Base-by-base conservation (phyloP, 2,797 vertebrate species). In the Sibirionetta formosa region DNA sequence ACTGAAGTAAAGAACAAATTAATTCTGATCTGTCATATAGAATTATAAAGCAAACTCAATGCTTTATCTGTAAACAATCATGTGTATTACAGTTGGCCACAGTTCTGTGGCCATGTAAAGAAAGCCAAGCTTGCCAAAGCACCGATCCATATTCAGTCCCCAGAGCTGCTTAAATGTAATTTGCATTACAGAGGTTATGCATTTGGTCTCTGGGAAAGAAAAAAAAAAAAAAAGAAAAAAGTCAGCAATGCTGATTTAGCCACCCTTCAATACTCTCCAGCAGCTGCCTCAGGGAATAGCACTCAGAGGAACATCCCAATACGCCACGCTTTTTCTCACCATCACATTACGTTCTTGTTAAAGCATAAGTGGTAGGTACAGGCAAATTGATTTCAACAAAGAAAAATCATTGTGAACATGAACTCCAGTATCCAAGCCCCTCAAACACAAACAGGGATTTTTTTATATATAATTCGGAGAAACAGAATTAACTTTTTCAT, bases 351-450 rank as follows among this genome's bases (percentile, higher is more conserved):
- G 81, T 95, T 83, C 94, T 77, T 93, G 88, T 94, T 95, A 91
- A 95, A 96, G 65, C 68, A 76, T 91, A 97, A 95, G 80, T 91
- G 89, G 93, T 53, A 88, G 63, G 85, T 63, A 81, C 72, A 80
- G 77, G 89, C 70, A 94, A 96, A 96, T 94, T 96, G 93, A 96
- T 95, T 94, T 96, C 82, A 95, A 88, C 83, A 95, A 94, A 96
- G 66, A 40, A 84, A 91, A 94, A 86, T 36, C 56, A 88, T 64
- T 58, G 80, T 57, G n/a, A 95, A 95, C 86, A 93, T 68, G 73
- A 90, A 82, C 70, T 86, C 73, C n/a, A 36, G 42, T 31, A 92
- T 53, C 35, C 60, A 93, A 88, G 48, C 22, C 33, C 18, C 14
- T 40, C 70, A 70, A 93, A 92, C 35, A 19, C 1, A 8, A 72